A percentile compares a stretch with the other conserved stretches of the same genome.
Evolutionary conservation across 1,140 invertebrate genomes (phyloP).

Genomic region (Chironomus tepperi): DNA sequence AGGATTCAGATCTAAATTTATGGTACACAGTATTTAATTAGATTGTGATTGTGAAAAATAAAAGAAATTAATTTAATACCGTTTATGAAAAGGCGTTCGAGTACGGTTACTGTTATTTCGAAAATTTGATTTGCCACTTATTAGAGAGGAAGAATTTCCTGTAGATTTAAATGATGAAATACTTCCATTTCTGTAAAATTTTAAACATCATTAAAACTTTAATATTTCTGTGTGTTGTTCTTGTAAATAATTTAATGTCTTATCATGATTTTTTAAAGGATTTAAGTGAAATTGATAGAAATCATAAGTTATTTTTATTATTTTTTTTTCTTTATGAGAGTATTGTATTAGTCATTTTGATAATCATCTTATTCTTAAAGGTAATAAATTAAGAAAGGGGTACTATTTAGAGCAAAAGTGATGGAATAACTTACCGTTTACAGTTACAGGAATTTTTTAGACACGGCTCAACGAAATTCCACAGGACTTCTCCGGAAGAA

Average conservation of each 20-base stretch:
- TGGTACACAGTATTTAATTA: background rate
- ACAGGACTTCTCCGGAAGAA: conserved; percentile 37
- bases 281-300: too few relatives aligned
- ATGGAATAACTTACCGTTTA: conserved; percentile 51
- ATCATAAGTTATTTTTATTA: too few relatives aligned
- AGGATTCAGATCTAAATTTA: conserved; percentile 6
- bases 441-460: conserved; percentile 71
- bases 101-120: conserved; percentile 2
- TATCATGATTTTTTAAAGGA: too few relatives aligned
- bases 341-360: too few relatives aligned
- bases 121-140: background rate
- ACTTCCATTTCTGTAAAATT: conserved; percentile 24
- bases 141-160: conserved; percentile 16
- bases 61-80: background rate
- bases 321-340: too few relatives aligned
- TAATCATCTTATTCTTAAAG: too few relatives aligned
- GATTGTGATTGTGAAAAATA: background rate
- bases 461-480: conserved; percentile 81
- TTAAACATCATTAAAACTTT: too few relatives aligned
- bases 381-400: too few relatives aligned
- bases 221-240: too few relatives aligned
- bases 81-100: conserved; percentile 11
- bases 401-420: too few relatives aligned
- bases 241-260: too few relatives aligned
- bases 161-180: background rate